phyloP scores from a whole-genome alignment of 2,113 vertebrate genomes.

The Heteronetta atricapilla region DNA sequence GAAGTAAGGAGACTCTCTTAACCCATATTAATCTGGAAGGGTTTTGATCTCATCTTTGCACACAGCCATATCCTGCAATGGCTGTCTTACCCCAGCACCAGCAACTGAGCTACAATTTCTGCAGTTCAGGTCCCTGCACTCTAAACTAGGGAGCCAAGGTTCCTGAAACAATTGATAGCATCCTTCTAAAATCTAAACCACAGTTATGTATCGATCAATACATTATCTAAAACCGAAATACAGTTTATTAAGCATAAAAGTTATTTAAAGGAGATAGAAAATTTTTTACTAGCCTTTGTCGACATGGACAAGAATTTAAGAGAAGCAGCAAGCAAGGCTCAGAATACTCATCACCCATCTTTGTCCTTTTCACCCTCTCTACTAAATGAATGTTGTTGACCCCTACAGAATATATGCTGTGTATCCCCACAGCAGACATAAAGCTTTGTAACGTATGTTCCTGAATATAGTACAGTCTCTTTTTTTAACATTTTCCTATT shows the following conservation, averaged over 20 bases:
- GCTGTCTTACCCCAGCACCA: not conserved
- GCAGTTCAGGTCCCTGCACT: not conserved
- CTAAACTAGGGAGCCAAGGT: not conserved
- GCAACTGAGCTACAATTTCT: not conserved
- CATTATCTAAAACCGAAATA: not conserved
- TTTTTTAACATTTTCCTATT: not conserved
- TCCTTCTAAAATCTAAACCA: not conserved
- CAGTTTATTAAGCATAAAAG: not conserved
- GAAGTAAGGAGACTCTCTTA: not conserved
- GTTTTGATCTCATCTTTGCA: not conserved
- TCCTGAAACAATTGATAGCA: not conserved
- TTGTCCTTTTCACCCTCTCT: not conserved
- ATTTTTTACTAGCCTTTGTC: not conserved
- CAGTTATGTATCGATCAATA: not conserved
- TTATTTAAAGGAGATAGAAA: not conserved
- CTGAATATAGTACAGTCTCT: not conserved
- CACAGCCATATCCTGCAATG: not conserved
- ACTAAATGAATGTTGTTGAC: not conserved
- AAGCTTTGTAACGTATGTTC: not conserved
- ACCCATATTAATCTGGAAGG: not conserved
- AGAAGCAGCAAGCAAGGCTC: not conserved
- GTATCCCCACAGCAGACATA: not conserved
- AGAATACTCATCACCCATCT: not conserved
- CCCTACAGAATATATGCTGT: not conserved
- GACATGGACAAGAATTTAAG: not conserved